A percentile compares a stretch with the other conserved stretches of the same genome.
phyloP scores from a whole-genome alignment of 2,797 vertebrate species.

The Ciconia nigra region DNA sequence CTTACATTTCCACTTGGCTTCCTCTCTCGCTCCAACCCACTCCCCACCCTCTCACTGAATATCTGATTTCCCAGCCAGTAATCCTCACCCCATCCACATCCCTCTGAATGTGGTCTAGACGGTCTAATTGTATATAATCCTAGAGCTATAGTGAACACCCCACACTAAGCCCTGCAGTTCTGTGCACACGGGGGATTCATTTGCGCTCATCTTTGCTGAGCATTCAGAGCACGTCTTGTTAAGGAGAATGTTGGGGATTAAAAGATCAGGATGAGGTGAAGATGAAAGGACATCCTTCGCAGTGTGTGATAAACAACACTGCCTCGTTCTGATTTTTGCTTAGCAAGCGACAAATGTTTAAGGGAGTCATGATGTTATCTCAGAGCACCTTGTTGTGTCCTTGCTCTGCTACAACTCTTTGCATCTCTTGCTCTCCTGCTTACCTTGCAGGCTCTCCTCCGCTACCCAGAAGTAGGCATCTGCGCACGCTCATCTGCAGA shows the following conservation, averaged over 20 bases:
- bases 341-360: fast-evolving
- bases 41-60: neutral
- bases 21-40: neutral
- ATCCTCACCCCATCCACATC: neutral
- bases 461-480: neutral
- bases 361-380: fast-evolving
- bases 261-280: neutral
- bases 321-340: neutral
- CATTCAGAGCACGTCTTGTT: neutral
- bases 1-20: neutral
- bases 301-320: neutral
- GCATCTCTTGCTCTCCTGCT: neutral
- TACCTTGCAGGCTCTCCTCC: fast-evolving
- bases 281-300: neutral
- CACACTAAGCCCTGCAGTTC: neutral
- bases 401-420: neutral
- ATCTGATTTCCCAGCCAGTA: slow-evolving; percentile 12
- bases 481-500: neutral
- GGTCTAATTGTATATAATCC: slow-evolving; percentile 15
- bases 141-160: neutral
- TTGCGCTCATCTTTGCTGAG: neutral
- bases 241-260: neutral
- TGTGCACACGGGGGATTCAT: neutral
- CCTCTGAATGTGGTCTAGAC: slow-evolving; percentile 19
- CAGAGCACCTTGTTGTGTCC: neutral